Evolutionary conservation across 2,797 vertebrate genomes (phyloP).

Genomic region (Pangasius sanitwongsei): DNA sequence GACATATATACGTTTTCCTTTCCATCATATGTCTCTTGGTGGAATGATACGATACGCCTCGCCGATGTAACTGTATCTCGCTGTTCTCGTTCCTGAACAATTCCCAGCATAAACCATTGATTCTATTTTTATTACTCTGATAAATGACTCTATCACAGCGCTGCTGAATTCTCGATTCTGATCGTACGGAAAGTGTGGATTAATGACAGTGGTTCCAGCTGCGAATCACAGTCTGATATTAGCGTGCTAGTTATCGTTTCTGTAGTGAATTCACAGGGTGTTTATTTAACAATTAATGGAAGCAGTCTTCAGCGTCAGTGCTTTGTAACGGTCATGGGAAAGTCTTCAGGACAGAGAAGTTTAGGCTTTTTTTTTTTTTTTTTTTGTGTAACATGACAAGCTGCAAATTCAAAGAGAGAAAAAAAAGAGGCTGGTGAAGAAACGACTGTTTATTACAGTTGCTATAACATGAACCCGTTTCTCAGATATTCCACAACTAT

Average conservation of each 20-base stretch:
- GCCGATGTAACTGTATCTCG: neutral
- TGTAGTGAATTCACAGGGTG: neutral
- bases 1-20: neutral
- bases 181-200: neutral
- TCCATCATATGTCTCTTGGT: neutral
- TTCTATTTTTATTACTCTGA: neutral
- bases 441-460: no score
- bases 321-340: no score
- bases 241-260: neutral
- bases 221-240: neutral
- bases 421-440: no score
- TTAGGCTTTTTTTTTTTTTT: neutral
- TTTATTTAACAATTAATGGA: neutral
- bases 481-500: neutral
- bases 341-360: neutral
- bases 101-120: neutral
- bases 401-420: no score
- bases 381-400: neutral
- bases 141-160: neutral
- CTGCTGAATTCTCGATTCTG: neutral
- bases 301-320: neutral
- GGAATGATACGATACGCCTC: neutral
- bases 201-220: neutral
- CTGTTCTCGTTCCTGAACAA: neutral
- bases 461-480: no score